A percentile compares a stretch with the other conserved stretches of the same genome.
phyloP scores from a whole-genome alignment of 2,113 vertebrate genomes.

The Thinocorus orbignyianus region DNA sequence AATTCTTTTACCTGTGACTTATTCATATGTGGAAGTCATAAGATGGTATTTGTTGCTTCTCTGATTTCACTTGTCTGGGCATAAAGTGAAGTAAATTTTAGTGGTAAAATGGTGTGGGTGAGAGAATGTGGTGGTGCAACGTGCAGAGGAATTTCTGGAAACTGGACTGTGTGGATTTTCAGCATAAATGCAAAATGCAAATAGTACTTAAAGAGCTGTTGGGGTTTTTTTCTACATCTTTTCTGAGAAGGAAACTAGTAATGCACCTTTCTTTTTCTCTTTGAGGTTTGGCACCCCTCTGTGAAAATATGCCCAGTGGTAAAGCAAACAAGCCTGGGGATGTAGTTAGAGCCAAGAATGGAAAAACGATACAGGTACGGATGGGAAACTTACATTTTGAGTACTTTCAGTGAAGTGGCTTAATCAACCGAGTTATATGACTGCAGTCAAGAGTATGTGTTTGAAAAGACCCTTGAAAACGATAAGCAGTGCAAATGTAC shows the following conservation, averaged over 20 bases:
- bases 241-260: neutral
- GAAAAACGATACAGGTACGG: slow-evolving; percentile 98
- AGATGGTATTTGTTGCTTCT: neutral
- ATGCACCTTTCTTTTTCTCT: neutral
- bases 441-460: neutral
- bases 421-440: neutral
- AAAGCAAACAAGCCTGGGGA: slow-evolving; percentile 95
- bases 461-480: neutral
- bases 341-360: slow-evolving; percentile 90
- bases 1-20: neutral
- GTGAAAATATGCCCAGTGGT: slow-evolving; percentile 98
- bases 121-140: neutral
- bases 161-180: neutral
- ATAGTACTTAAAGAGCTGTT: neutral
- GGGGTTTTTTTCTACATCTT: neutral
- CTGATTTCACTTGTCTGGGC: neutral
- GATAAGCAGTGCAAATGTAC: neutral
- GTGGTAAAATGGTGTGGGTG: neutral
- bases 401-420: neutral
- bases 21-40: neutral
- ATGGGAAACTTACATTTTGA: neutral
- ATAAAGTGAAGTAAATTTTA: neutral
- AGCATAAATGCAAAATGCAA: neutral
- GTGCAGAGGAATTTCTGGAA: neutral
- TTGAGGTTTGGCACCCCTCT: slow-evolving; percentile 90